Conservation (phyloP, 2,888 invertebrate genomes). For the Lasioglossum calceatum region DNA sequence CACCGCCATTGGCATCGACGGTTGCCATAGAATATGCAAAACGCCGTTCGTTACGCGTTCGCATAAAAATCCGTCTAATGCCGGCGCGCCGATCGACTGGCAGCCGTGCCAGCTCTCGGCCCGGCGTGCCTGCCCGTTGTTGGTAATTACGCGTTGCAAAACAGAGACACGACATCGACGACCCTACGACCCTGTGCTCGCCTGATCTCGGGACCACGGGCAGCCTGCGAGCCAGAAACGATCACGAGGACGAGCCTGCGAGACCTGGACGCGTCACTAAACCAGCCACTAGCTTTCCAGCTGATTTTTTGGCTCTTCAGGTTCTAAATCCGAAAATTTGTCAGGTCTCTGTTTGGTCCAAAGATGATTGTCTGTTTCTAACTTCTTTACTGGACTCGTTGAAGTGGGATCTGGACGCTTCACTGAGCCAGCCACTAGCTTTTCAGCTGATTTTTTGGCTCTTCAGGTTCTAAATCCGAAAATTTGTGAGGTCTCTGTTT, state of each 20-base stretch:
- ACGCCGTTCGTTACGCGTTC: slow-evolving; percentile 74
- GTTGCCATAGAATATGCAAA: slow-evolving; percentile 73
- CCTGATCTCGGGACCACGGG: slow-evolving; percentile 25
- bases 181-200: slow-evolving; percentile 73
- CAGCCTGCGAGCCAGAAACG: slow-evolving; percentile 18
- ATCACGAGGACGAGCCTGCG: slow-evolving; percentile 50
- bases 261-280: neutral
- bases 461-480: too few relatives aligned
- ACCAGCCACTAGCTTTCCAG: neutral
- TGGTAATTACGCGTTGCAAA: slow-evolving; percentile 80
- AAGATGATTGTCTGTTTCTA: too few relatives aligned
- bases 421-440: neutral
- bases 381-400: too few relatives aligned
- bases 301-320: neutral
- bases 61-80: slow-evolving; percentile 74
- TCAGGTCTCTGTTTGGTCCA: too few relatives aligned
- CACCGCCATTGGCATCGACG: slow-evolving; percentile 36
- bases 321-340: too few relatives aligned
- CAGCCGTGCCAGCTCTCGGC: slow-evolving; percentile 59
- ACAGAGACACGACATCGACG: slow-evolving; percentile 78
- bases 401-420: neutral
- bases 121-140: slow-evolving; percentile 68
- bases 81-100: slow-evolving; percentile 56
- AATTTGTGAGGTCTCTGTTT: too few relatives aligned
- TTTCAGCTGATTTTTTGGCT: too few relatives aligned